Evolutionary conservation across 2,888 invertebrate species (phyloP).

Genomic region (Drosophila anomalata): DNA sequence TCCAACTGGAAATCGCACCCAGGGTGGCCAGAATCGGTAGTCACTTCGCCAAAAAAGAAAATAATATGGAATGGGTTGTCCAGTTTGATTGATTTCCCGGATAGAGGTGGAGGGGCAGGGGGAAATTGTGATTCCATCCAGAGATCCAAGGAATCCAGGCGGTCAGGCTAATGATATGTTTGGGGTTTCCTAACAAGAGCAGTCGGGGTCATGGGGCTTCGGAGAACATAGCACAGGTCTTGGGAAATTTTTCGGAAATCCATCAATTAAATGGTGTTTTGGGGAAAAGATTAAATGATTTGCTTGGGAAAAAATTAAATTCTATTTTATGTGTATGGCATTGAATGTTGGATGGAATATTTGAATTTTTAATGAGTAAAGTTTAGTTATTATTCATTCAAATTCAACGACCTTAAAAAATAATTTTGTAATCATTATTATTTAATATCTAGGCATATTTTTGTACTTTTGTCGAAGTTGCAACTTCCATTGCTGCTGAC

Average conservation of each 20-base stretch:
- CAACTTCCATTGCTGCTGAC: too few relatives aligned
- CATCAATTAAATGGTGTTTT: constrained; percentile 21
- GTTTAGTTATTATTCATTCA: too few relatives aligned
- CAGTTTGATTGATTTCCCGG: constrained; percentile 62
- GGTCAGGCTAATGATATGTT: constrained; percentile 53
- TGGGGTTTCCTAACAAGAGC: constrained; percentile 40
- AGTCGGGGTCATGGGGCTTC: constrained; percentile 33
- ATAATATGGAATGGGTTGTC: constrained; percentile 2
- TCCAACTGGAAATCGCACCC: constrained; percentile 46
- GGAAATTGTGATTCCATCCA: not conserved
- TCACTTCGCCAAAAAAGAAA: constrained; percentile 24
- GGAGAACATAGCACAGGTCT: constrained; percentile 8
- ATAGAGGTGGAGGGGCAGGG: constrained; percentile 12
- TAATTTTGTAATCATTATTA: too few relatives aligned
- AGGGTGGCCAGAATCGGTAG: constrained; percentile 57
- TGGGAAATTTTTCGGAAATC: constrained; percentile 17
- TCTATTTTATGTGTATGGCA: too few relatives aligned
- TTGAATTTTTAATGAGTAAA: too few relatives aligned
- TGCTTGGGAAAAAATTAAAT: not conserved
- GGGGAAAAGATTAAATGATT: not conserved
- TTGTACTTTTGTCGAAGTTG: too few relatives aligned
- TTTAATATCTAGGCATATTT: too few relatives aligned
- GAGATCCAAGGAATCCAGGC: constrained; percentile 33
- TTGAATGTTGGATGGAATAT: too few relatives aligned
- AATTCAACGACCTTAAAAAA: too few relatives aligned